Conservation (phyloP, 2,797 vertebrate genomes). For the Rhincodon typus region DNA sequence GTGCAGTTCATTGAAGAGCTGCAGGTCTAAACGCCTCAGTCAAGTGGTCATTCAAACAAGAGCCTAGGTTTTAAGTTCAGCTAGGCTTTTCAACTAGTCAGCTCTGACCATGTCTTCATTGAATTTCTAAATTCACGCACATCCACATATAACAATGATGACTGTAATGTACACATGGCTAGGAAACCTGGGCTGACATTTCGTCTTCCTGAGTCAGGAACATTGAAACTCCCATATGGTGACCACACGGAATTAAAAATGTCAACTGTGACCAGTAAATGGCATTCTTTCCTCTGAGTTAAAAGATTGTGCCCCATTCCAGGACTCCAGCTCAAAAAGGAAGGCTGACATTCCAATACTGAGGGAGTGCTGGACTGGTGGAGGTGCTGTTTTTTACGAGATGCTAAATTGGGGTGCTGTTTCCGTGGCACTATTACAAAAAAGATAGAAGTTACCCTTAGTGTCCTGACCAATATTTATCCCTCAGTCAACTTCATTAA, state of each 20-base stretch:
- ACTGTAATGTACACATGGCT: neutral
- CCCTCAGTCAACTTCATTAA: neutral
- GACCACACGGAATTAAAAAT: too few relatives aligned
- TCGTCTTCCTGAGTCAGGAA: neutral
- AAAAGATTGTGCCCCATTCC: neutral
- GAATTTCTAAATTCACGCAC: neutral
- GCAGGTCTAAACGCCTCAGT: neutral
- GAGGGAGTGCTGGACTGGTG: neutral
- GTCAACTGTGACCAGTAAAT: neutral
- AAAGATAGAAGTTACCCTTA: neutral
- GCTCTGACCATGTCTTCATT: neutral
- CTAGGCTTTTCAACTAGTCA: neutral
- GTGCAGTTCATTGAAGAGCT: neutral
- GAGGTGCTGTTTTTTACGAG: neutral
- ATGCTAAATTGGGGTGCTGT: neutral
- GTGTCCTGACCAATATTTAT: neutral
- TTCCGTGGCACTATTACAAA: neutral
- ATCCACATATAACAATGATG: neutral
- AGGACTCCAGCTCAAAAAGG: too few relatives aligned
- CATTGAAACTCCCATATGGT: neutral
- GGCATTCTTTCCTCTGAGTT: neutral
- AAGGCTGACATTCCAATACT: too few relatives aligned
- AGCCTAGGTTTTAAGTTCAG: neutral
- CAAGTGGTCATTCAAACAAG: neutral
- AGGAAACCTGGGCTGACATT: neutral